Evolutionary conservation across 2,888 invertebrate species (phyloP).

Genomic region (Epinotia ramella): DNA sequence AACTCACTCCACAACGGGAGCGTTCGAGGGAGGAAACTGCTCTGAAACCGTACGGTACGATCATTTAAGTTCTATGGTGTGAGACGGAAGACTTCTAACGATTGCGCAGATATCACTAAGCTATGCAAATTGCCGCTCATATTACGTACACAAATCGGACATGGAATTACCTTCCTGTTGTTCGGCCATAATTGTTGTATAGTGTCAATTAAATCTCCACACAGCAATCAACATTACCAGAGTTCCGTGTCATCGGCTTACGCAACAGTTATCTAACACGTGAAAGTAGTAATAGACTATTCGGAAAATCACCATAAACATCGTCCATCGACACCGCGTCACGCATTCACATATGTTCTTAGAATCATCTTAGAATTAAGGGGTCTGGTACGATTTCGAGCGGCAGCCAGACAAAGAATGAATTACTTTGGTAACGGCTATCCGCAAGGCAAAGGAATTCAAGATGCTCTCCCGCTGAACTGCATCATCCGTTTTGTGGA

Average conservation of each 20-base stretch:
- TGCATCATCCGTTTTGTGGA: no score
- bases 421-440: no score
- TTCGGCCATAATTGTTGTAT: slow-evolving; percentile 3
- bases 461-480: no score
- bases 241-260: slow-evolving; percentile 18
- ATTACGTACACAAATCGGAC: background rate
- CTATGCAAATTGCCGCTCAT: background rate
- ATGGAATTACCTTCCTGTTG: background rate
- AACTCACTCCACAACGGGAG: no score
- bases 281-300: slow-evolving; percentile 21
- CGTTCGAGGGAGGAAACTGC: no score
- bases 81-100: background rate
- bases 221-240: background rate
- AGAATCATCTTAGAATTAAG: background rate
- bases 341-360: background rate
- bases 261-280: slow-evolving; percentile 8
- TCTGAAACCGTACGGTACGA: no score
- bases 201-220: slow-evolving; percentile 1
- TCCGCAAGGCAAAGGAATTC: no score
- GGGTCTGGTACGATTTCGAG: no score
- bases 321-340: slow-evolving; percentile 1
- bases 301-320: slow-evolving; percentile 11
- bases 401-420: no score
- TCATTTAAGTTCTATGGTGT: no score
- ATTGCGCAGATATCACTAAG: background rate